phyloP scores from a whole-genome alignment of 2,113 vertebrate species.

The Ibidorhyncha struthersii region DNA sequence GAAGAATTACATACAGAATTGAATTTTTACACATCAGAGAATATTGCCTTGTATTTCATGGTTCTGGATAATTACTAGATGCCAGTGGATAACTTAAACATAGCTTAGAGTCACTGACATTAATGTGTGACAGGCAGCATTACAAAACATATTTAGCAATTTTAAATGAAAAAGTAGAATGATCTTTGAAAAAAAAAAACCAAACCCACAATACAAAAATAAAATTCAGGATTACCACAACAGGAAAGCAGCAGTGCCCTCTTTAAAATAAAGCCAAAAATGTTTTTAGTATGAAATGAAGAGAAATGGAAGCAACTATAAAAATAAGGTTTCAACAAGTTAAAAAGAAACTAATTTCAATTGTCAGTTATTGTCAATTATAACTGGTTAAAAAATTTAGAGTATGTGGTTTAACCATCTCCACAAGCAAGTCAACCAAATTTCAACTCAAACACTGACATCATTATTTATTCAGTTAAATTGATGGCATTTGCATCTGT shows the following conservation, averaged over 20 bases:
- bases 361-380: constrained; percentile 22
- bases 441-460: constrained; percentile 7
- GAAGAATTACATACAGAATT: constrained; percentile 61
- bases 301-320: constrained; percentile 33
- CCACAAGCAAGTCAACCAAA: constrained; percentile 2
- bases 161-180: constrained; percentile 69
- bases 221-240: constrained; percentile 43
- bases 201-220: neutral
- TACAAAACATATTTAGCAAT: constrained; percentile 75
- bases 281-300: neutral
- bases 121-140: constrained; percentile 76
- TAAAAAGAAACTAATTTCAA: constrained; percentile 16
- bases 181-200: constrained; percentile 28
- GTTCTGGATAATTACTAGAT: constrained; percentile 85
- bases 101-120: constrained; percentile 82
- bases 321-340: constrained; percentile 61
- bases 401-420: neutral
- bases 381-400: constrained; percentile 21
- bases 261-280: constrained; percentile 31
- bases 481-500: neutral
- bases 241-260: constrained; percentile 3
- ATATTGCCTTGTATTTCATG: constrained; percentile 78
- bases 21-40: constrained; percentile 83
- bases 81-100: constrained; percentile 84
- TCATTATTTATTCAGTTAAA: neutral